Evolutionary conservation across 2,888 invertebrate species (phyloP), one percentile per base, ranked within the genome.

Genomic region (Heteromurus nitidus): DNA sequence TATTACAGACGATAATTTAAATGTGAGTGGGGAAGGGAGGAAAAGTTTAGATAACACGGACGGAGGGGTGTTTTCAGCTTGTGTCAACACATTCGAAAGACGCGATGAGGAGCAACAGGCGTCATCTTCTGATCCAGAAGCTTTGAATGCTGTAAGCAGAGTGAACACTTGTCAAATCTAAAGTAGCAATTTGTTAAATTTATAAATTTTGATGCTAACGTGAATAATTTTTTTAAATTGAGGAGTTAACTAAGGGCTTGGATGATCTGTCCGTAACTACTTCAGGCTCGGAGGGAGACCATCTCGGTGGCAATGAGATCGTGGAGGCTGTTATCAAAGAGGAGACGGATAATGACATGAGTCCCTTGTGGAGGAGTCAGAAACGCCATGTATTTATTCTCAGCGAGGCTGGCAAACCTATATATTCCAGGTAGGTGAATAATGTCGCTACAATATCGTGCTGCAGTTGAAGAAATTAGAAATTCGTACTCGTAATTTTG

Each of bases 361-460:
- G 81, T 44, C 69, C 80, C 5, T 93, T 93, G 80, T 95, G 97
- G 93, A 92, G 94, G 24, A 92, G 92, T 50, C 94, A 95, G 88
- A 93, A 93, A 82, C 96, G 96, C 89, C 98, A 98, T 90, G 93
- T 99, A 31, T 98, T 99, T 89, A 95, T 99, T 87, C 89, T 98
- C 36, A 98, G 98, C 89, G 94, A 96, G 88, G 96, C 98, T 13
- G 98, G 98, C 1, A 99, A 99, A 90, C 98, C 98, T 18, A 96
- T 99, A 87, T 99, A 98, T 90, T 95, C 97, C 13, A 92, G 95
- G 93, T 94, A 89, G 83, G 47, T 67, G 7, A 3, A 44, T 50
- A 42, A 22, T 36, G 64, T 64, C 20, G 30, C n/a, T 3, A 30
- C 7, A 5, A 62, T 30, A 30, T 30, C 2, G n/a, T 62, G 13